Base-by-base conservation (phyloP, 2,113 vertebrate genomes). In the Xenopus laevis region DNA sequence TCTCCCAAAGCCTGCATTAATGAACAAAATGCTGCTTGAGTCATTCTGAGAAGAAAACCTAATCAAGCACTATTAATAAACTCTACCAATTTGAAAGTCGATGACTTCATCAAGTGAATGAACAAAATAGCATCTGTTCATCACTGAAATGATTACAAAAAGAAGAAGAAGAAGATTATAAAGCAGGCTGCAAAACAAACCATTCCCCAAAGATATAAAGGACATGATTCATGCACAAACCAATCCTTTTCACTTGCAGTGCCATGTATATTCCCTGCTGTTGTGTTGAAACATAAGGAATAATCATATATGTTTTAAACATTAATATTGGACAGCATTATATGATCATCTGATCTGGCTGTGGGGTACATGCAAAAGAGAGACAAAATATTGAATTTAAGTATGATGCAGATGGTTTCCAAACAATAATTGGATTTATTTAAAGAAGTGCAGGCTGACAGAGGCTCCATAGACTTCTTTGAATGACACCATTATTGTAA, bases 41-140 rank as follows among this genome's bases (percentile, higher is more conserved):
- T 78, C 72, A 76, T 82, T 69, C 65, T 18, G 57, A 77, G 74
- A 80, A 78, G 52, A 11, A 66, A 18, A 71, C 13, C 69, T 60
- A 73, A 77, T 44, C 15, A 63, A 20, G 15, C 71, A 4, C 79
- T 65, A 17, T 10, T 71, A 71, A 74, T 76, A 62, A 61, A 23
- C 9, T 53, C 64, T 47, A 46, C n/a, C 72, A 53, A 30, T 76
- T 71, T 80, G 68, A 84, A 82, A 81, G 44, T 57, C 74, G 77
- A 50, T 66, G 72, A 74, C 61, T 77, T 72, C 21, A 13, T 9
- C 50, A 66, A 50, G 52, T 73, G 74, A 53, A 23, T 47, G 72
- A 79, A 82, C 79, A 0, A 0, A 80, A 71, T 79, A 69, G 58
- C 60, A 72, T 70, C 72, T 72, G 7, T 68, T 73, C 74, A 70